Evolutionary conservation across 2,113 vertebrate genomes (phyloP).

Genomic region (Onychorhynchus coronatus): DNA sequence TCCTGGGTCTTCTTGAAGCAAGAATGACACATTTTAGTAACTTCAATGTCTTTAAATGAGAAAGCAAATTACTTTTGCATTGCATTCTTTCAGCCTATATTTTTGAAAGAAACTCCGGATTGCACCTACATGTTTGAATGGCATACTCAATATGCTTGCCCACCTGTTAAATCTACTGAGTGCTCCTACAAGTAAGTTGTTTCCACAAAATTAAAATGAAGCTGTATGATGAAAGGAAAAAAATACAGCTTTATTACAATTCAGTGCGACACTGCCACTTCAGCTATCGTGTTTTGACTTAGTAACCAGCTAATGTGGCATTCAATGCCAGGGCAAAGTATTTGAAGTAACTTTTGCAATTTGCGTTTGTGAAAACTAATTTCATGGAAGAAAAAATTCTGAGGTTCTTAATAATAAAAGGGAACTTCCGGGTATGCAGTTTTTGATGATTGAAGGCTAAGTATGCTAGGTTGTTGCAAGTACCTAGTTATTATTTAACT

Average conservation of each 20-base stretch:
- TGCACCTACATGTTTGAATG: slow-evolving; percentile 94
- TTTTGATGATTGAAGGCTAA: neutral
- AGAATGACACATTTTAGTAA: neutral
- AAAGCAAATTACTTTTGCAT: neutral
- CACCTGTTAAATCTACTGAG: slow-evolving; percentile 81
- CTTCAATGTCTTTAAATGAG: neutral
- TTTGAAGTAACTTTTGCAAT: neutral
- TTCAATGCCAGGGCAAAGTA: neutral
- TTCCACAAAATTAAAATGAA: neutral
- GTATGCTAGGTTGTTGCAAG: neutral
- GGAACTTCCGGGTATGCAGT: neutral
- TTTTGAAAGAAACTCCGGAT: slow-evolving; percentile 88
- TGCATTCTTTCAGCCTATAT: slow-evolving; percentile 73
- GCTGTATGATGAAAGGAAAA: neutral
- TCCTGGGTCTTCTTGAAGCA: neutral
- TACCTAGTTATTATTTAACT: neutral
- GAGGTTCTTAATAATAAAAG: neutral
- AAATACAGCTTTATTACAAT: neutral
- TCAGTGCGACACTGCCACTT: neutral
- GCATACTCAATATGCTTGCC: slow-evolving; percentile 87
- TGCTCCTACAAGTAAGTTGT: slow-evolving; percentile 88
- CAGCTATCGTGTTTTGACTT: neutral
- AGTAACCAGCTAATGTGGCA: neutral
- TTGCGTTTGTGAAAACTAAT: neutral
- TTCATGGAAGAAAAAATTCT: neutral